Evolutionary conservation across 2,888 invertebrate species (phyloP).

Genomic region (Eucera pruinosa): DNA sequence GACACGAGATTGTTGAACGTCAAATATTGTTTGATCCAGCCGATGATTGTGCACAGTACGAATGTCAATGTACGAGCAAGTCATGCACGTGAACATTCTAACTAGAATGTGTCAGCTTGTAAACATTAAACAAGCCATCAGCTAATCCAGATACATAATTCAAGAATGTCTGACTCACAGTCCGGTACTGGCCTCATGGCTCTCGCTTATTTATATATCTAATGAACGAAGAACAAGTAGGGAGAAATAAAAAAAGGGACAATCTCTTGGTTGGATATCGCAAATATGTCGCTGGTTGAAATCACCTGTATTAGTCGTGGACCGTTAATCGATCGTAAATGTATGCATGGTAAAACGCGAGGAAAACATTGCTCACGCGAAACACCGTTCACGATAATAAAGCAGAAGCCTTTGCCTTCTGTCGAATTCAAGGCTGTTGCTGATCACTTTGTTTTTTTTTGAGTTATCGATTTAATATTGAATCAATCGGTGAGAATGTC

Average conservation of each 20-base stretch:
- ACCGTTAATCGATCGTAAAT: conserved; percentile 56
- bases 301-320: conserved; percentile 43
- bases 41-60: conserved; percentile 3
- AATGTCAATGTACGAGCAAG: conserved; percentile 46
- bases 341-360: conserved; percentile 25
- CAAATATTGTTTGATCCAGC: conserved; percentile 30
- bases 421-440: conserved; percentile 37
- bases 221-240: not conserved
- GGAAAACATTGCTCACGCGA: conserved; percentile 31
- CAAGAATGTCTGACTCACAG: conserved; percentile 64
- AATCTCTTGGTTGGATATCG: conserved; percentile 20
- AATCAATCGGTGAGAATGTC: not conserved
- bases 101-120: conserved; percentile 55
- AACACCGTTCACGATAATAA: conserved; percentile 34
- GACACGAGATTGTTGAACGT: not conserved
- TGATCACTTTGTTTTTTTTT: not conserved
- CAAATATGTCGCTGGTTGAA: conserved; percentile 34
- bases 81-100: conserved; percentile 34
- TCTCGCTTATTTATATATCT: not conserved
- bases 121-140: conserved; percentile 57
- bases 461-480: not conserved
- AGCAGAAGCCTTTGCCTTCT: conserved; percentile 34
- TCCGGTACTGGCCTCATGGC: conserved; percentile 27
- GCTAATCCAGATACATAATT: conserved; percentile 71
- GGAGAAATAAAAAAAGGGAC: not conserved